phyloP scores from a whole-genome alignment of 2,888 invertebrate species.

The Anoncus sp. region DNA sequence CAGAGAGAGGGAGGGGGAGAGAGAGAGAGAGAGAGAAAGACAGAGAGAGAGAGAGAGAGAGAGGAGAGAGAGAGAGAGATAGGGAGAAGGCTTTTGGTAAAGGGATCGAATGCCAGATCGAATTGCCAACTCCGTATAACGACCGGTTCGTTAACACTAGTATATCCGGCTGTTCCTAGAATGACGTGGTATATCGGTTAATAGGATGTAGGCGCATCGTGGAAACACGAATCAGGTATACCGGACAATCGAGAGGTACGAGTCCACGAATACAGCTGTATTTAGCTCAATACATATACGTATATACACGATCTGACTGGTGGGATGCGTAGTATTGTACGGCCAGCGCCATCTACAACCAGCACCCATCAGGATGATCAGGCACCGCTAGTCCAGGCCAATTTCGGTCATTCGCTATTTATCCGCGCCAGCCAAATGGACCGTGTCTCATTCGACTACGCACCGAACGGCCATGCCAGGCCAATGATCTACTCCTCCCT shows the following conservation, averaged over 20 bases:
- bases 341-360: conserved; percentile 36
- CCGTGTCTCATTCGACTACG: conserved; percentile 61
- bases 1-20: background rate
- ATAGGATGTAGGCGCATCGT: conserved; percentile 65
- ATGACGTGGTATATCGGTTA: conserved; percentile 62
- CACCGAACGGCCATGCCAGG: conserved; percentile 30
- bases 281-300: background rate
- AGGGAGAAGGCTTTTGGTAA: conserved; percentile 33
- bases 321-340: background rate
- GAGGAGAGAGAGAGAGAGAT: too few species aligned
- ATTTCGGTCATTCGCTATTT: conserved; percentile 63
- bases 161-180: conserved; percentile 49
- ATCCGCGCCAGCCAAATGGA: conserved; percentile 65
- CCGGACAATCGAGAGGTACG: conserved; percentile 29
- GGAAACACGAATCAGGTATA: conserved; percentile 60
- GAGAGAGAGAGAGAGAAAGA: too few species aligned
- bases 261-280: conserved; percentile 11
- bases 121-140: conserved; percentile 57
- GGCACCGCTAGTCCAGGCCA: conserved; percentile 34
- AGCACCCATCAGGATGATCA: conserved; percentile 49
- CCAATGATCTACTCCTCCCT: conserved; percentile 39
- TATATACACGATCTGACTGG: conserved; percentile 18
- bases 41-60: too few species aligned
- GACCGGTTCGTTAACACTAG: conserved; percentile 65
- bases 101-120: conserved; percentile 27